Base-by-base conservation (phyloP, 2,797 vertebrate genomes). In the Pangasius krempfi region DNA sequence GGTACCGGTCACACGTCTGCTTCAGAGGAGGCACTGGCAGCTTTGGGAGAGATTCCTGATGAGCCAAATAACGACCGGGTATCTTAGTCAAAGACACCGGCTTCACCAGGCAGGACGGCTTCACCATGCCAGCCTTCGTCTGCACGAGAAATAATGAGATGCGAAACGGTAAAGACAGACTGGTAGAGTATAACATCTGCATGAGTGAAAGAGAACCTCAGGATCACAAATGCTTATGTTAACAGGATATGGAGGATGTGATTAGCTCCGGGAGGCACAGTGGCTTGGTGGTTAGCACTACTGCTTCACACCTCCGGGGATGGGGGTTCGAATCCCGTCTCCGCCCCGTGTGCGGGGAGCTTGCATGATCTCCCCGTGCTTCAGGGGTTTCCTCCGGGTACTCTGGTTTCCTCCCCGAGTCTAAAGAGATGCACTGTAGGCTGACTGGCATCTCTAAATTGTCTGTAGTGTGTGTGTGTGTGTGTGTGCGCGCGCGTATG, bases 1-100 rank as follows among this genome's bases (percentile, higher is more conserved):
- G 91, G 94, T 99, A 99, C 7, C 94, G 95, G 37, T 98, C 97
- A 78, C 98, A 96, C 0, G 98, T 98, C 92, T 99, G 98, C 91
- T 97, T 96, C 7, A 99, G 95, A 0, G 97, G 95, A 0, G 98
- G 98, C 56, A 99, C 95, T 0, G 98, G 98, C 58, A 99, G 96
- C 0, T 78, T 62, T 0, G 98, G 98, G 86, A 99, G 90, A 0
- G 96, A 95, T 33, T 96, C 95, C 93, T 99, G 98, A 91, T 99
- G 98, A 13, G 95, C 95, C 54, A 96, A 93, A 93, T 98, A 97
- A 72, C 98, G 95, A 22, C 98, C 95, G 0, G 93, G 75, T 4
- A 97, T 92, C 88, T 96, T 97, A 2, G 92, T 94, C 7, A 95
- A 88, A 1, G 97, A 95, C 0, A 97, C 94, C 0, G 97, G 97